These are phyloP conservation scores for Salticus scenicus DNA, from an alignment of 2,888 invertebrate genomes.

Conservation along the genomic window DNA sequence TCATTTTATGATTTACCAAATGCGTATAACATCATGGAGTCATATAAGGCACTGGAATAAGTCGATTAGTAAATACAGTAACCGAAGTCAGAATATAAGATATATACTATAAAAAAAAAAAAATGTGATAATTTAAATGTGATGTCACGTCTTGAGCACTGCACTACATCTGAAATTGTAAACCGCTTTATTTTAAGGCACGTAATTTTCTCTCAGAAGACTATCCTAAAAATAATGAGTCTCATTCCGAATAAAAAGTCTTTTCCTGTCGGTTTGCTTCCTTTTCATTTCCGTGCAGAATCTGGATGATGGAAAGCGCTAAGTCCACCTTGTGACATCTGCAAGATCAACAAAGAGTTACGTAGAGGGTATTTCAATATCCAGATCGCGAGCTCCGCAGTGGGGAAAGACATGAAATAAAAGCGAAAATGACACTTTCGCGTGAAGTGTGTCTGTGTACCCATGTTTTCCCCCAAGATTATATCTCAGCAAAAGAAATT, in stretches of 20 bases:
- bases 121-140: not conserved
- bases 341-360: slow-evolving; percentile 15
- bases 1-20: too few relatives aligned
- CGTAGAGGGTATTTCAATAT: not conserved
- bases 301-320: not conserved
- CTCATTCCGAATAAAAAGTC: not conserved
- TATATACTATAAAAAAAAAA: too few relatives aligned
- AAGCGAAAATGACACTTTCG: not conserved
- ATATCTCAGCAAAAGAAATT: not conserved
- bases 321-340: slow-evolving; percentile 6
- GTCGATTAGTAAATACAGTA: too few relatives aligned
- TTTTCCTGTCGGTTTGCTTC: not conserved
- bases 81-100: too few relatives aligned
- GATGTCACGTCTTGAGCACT: not conserved
- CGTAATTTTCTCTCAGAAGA: not conserved
- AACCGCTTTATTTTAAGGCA: not conserved
- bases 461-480: not conserved
- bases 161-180: not conserved
- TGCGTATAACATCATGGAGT: too few relatives aligned
- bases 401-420: not conserved
- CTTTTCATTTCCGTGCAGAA: not conserved
- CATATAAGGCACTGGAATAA: too few relatives aligned
- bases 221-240: not conserved
- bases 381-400: not conserved
- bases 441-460: not conserved